A percentile compares a stretch with the other conserved stretches of the same genome.
Evolutionary conservation across 37 sponge, comb jelly and placozoan genomes (phyloP).

Genomic region (Halisarca cf. caerulea): DNA sequence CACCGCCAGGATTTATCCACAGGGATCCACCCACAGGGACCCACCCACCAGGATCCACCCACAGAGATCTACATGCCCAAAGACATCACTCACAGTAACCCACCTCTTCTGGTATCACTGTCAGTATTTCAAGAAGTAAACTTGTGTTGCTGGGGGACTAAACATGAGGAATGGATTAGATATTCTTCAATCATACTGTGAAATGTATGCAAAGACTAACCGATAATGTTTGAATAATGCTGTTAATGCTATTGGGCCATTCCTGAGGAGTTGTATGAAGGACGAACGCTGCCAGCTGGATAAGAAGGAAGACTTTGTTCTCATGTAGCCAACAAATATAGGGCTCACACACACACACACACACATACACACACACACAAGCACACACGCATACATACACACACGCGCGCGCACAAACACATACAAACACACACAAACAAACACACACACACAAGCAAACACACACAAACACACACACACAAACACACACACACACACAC

Average conservation of each 20-base stretch:
- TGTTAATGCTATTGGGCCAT: conserved; percentile 73
- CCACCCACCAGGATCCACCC: neutral
- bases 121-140: conserved; percentile 49
- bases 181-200: too few relatives aligned
- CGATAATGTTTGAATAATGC: conserved; percentile 41
- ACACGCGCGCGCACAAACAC: too few relatives aligned
- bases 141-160: conserved; percentile 15
- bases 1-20: too few relatives aligned
- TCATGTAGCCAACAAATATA: too few relatives aligned
- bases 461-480: too few relatives aligned
- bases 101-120: conserved; percentile 82
- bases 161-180: neutral
- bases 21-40: too few relatives aligned
- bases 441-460: too few relatives aligned
- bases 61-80: too few relatives aligned
- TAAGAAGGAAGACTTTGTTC: neutral
- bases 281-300: conserved; percentile 44
- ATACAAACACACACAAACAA: neutral
- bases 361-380: too few relatives aligned
- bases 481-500: too few relatives aligned
- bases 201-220: neutral
- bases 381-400: too few relatives aligned
- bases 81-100: neutral
- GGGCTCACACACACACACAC: too few relatives aligned
- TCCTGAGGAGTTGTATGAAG: conserved; percentile 60